phyloP scores from a whole-genome alignment of 2,113 vertebrate genomes.

The Chelonoidis abingdonii region DNA sequence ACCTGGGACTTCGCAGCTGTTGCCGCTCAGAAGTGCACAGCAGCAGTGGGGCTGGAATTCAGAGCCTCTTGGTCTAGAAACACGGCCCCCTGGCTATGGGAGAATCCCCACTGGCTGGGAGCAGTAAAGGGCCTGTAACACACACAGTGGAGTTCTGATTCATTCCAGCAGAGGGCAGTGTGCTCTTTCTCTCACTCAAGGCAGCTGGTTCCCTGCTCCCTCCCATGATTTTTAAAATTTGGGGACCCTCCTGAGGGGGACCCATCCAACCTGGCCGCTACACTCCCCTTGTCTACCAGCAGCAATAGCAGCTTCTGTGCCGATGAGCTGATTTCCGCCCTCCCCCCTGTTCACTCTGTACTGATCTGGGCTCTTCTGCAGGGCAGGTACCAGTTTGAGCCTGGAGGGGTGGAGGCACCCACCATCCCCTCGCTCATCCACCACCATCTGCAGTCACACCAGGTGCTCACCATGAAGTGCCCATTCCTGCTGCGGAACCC shows the following conservation, averaged over 20 bases:
- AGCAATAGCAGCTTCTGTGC: background rate
- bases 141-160: background rate
- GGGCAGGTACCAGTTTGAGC: background rate
- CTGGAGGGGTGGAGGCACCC: background rate
- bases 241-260: background rate
- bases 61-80: background rate
- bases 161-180: background rate
- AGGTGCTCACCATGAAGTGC: background rate
- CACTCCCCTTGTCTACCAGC: background rate
- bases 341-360: background rate
- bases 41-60: background rate
- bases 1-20: background rate
- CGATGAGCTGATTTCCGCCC: background rate
- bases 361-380: background rate
- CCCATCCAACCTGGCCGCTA: background rate
- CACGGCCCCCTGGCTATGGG: background rate
- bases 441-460: background rate
- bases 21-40: background rate
- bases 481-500: background rate
- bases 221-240: background rate
- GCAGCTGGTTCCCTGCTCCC: background rate
- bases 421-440: background rate
- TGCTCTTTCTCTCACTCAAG: background rate
- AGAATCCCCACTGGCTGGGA: background rate
- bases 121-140: background rate